A percentile compares a stretch with the other conserved stretches of the same genome.
phyloP scores from a whole-genome alignment of 2,113 vertebrate genomes.

The Nothocercus julius region DNA sequence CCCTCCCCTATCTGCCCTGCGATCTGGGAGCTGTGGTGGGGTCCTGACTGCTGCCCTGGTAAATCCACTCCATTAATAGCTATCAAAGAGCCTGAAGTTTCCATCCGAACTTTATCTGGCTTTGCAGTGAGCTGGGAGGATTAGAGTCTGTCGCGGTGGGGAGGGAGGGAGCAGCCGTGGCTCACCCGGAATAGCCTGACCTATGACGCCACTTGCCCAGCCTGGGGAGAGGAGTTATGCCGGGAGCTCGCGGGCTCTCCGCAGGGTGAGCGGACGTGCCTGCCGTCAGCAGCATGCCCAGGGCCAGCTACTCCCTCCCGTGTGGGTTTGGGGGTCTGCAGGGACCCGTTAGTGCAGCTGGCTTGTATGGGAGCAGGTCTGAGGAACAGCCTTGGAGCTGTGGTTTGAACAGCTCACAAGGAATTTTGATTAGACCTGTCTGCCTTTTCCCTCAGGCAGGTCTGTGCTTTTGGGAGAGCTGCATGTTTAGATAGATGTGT shows the following conservation, averaged over 20 bases:
- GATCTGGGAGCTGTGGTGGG: neutral
- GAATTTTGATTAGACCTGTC: neutral
- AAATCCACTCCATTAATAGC: constrained; percentile 71
- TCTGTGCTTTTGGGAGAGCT: neutral
- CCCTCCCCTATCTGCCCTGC: neutral
- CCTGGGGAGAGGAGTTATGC: constrained; percentile 23
- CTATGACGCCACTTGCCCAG: constrained; percentile 16
- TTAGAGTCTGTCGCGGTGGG: neutral
- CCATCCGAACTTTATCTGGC: constrained; percentile 62
- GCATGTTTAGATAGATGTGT: neutral
- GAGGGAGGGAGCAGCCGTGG: neutral
- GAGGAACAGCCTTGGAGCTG: neutral
- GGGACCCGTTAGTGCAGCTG: neutral
- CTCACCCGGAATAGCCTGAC: constrained; percentile 64
- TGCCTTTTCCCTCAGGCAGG: neutral
- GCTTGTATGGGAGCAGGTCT: neutral
- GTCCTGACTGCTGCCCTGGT: constrained; percentile 20
- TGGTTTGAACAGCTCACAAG: neutral
- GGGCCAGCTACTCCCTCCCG: constrained; percentile 1
- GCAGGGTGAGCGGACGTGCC: neutral
- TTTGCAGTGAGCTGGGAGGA: constrained; percentile 60
- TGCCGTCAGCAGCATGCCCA: neutral
- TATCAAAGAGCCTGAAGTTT: constrained; percentile 65
- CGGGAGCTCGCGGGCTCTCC: constrained; percentile 34
- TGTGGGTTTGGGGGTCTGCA: neutral